Base-by-base conservation (phyloP, 2,797 vertebrate genomes). In the Pseudochirops cupreus region DNA sequence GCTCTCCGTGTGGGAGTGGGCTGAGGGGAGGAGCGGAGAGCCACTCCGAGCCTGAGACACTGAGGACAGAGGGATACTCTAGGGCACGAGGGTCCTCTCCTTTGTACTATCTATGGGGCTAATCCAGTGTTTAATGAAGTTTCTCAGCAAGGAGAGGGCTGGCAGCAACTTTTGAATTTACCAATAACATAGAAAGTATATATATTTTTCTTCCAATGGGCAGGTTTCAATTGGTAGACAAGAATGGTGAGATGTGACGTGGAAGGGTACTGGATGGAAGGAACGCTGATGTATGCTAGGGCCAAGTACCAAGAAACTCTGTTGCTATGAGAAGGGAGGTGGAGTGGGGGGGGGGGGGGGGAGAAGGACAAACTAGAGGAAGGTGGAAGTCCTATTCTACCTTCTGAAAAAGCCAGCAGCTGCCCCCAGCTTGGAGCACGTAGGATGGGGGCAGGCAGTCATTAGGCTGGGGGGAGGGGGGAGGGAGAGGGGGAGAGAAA, bases 181-280 rank as follows among this genome's bases (percentile, higher is more conserved):
- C 98, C 98, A 99, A 98, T 99, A 96, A 98, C 98, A 98, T 98
- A 95, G 98, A 98, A 98, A 98, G 97, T 98, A 98, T 98, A 98
- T 98, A 98, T 98, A 98, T 98, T 98, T 98, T 98, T 98, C 99
- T 98, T 98, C 94, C 97, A 97, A 98, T 94, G 93, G 96, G 96
- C 95, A 98, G 97, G 96, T 98, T 98, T 98, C 98, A 98, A 99
- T 99, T 99, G 99, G 99, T 98, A 98, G 98, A 98, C 98, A 98
- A 98, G 98, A 98, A 99, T 99, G 99, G 99, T 98, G 99, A 99
- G 99, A 99, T 99, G 99, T 99, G 99, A 99, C 99, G 99, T 99
- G 98, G 98, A 98, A 98, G 99, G 99, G 99, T 98, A 97, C 98
- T 99, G 98, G 98, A 98, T 98, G 98, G 98, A 98, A 98, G 98